Base-by-base conservation (phyloP, 2,888 invertebrate species). In the Orthosia gothica region DNA sequence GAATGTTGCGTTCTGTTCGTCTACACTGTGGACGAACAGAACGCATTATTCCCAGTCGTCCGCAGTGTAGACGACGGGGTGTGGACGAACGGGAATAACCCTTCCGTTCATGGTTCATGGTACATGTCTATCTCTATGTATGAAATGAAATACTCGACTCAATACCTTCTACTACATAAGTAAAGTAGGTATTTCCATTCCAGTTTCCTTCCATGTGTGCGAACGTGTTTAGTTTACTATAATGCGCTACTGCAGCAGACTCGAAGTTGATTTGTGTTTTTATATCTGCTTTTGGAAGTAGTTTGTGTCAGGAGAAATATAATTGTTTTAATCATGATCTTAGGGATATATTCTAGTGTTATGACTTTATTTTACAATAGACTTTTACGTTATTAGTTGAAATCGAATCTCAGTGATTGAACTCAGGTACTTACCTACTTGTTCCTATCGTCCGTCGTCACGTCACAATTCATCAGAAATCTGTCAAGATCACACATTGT, bases 401-500 rank as follows among this genome's bases (percentile, higher is more conserved):
- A 77, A 80, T 81, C 79, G 75, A 78, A 79, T 80, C 70, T 87
- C 73, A 66, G 76, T 76, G 74, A 77, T 81, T 70, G 75, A 72
- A 82, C 62, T 80, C 76, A 12, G 65, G 71, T 80, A 82, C 67
- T 75, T 78, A 40, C 59, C 20, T 59, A 59, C 61, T 61, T 61
- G 61, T 61, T 61, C 45, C 20, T 40, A 45, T 61, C 64, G 67
- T 83, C 79, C 77, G 87, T 76, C 82, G 89, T 89, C 89, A 89
- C 89, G 88, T 88, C 88, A 90, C 81, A 87, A 83, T 86, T 87
- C 84, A 83, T 77, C 73, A 85, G 83, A 88, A 89, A 89, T 86
- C 88, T 89, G 91, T 90, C 91, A 90, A 91, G 88, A 91, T 87
- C 91, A 88, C 85, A 85, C 87, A 89, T 85, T 76, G 80, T 76